Conservation (phyloP, 92 coral and sea anemone species). For the Palythoa grandis region DNA sequence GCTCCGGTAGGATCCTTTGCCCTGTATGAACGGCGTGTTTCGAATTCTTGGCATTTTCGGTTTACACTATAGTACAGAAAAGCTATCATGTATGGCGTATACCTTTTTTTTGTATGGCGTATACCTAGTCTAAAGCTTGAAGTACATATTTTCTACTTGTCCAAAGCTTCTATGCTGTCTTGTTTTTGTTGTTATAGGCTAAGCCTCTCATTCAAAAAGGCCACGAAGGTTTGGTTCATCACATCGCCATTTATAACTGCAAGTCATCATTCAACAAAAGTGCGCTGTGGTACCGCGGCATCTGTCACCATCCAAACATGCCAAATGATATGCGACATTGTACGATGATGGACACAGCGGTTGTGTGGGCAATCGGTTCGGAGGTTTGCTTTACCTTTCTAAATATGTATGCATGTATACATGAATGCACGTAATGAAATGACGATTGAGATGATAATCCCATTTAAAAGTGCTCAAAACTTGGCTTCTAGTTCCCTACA, state of each 20-base stretch:
- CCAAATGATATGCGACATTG: slow-evolving; percentile 46
- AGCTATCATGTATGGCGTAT: too few relatives aligned
- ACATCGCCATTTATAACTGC: slow-evolving; percentile 62
- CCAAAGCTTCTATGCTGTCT: neutral
- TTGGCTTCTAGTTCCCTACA: too few relatives aligned
- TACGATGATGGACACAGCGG: slow-evolving; percentile 22
- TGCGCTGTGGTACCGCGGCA: slow-evolving; percentile 29
- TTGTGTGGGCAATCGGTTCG: slow-evolving; percentile 74
- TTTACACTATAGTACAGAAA: too few relatives aligned
- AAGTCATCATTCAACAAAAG: slow-evolving; percentile 45
- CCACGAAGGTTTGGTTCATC: slow-evolving; percentile 71
- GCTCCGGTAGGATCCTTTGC: too few relatives aligned
- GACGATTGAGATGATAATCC: too few relatives aligned
- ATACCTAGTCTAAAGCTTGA: too few relatives aligned
- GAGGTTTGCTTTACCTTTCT: slow-evolving; percentile 31
- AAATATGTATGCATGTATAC: too few relatives aligned
- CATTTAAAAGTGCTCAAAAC: too few relatives aligned
- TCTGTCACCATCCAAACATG: slow-evolving; percentile 55
- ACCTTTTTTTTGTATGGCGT: too few relatives aligned
- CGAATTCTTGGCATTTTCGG: too few relatives aligned
- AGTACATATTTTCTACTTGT: neutral
- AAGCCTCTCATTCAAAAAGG: slow-evolving; percentile 63
- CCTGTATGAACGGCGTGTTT: too few relatives aligned
- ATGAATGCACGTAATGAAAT: too few relatives aligned
- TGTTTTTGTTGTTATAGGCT: slow-evolving; percentile 13